Percentiles rank a stretch among this genome's conserved stretches.
Conservation (phyloP, 1,140 invertebrate genomes). For the Sarcophaga bullata region DNA sequence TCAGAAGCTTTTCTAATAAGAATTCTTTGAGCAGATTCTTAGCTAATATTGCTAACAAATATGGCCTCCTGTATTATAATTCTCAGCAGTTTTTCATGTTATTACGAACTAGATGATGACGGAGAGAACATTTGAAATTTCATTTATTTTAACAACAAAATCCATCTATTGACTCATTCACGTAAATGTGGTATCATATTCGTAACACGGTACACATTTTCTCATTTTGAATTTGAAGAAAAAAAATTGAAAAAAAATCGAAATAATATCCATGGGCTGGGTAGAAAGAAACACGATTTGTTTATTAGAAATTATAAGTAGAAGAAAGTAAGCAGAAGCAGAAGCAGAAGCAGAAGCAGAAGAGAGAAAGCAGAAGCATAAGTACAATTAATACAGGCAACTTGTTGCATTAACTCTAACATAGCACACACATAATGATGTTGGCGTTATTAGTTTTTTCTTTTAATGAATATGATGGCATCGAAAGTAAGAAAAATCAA, state of each 20-base stretch:
- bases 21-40: no score
- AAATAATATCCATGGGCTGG: not conserved
- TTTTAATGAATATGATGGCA: not conserved
- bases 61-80: no score
- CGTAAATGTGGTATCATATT: not conserved
- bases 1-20: no score
- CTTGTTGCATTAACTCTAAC: not conserved
- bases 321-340: not conserved
- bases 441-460: not conserved
- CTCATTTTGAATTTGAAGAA: not conserved
- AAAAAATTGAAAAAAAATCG: not conserved
- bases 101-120: no score
- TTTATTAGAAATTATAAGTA: not conserved
- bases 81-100: no score
- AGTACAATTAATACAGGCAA: not conserved
- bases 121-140: not conserved
- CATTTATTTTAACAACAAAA: not conserved
- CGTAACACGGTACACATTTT: not conserved
- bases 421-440: not conserved
- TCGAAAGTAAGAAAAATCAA: not conserved
- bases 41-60: no score
- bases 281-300: not conserved
- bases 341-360: not conserved
- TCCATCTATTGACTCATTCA: not conserved
- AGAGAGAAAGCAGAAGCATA: not conserved